These are phyloP conservation scores for Lysandra coridon DNA, from an alignment of 2,888 invertebrate species.

Conservation along the genomic window DNA sequence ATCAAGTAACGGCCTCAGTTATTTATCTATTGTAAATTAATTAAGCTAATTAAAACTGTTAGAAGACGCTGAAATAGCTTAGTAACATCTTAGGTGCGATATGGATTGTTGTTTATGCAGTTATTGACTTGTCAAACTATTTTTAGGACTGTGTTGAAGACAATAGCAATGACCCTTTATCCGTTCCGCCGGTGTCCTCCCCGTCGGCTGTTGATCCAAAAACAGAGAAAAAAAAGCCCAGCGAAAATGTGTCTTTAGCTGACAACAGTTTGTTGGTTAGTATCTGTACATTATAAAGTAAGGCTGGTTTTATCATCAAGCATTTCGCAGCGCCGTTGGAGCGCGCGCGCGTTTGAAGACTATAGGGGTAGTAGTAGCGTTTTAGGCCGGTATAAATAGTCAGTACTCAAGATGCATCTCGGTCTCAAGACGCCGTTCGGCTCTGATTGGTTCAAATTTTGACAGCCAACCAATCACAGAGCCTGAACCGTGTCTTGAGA, in stretches of 20 bases:
- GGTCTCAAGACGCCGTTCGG: too few relatives aligned
- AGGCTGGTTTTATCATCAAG: too few relatives aligned
- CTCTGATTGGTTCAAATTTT: too few relatives aligned
- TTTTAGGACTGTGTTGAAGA: constrained; percentile 72
- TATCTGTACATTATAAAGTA: background rate
- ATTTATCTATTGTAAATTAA: background rate
- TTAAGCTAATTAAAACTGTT: background rate
- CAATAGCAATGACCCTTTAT: constrained; percentile 65
- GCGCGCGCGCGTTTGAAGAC: too few relatives aligned
- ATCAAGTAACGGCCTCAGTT: background rate
- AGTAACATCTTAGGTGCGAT: background rate
- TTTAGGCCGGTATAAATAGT: too few relatives aligned
- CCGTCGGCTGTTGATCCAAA: constrained; percentile 55
- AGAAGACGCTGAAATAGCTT: background rate
- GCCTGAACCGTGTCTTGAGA: too few relatives aligned
- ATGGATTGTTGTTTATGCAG: background rate
- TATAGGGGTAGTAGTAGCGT: too few relatives aligned
- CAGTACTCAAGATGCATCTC: too few relatives aligned
- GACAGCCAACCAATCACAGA: too few relatives aligned
- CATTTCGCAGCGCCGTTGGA: too few relatives aligned
- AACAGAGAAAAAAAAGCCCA: constrained; percentile 67
- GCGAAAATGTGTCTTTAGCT: constrained; percentile 79
- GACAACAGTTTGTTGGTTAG: constrained; percentile 83
- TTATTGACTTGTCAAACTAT: constrained; percentile 37
- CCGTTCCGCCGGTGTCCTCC: constrained; percentile 50